These are phyloP conservation scores for Helicoverpa zea DNA, from an alignment of 1,140 invertebrate genomes.

Conservation along the genomic window DNA sequence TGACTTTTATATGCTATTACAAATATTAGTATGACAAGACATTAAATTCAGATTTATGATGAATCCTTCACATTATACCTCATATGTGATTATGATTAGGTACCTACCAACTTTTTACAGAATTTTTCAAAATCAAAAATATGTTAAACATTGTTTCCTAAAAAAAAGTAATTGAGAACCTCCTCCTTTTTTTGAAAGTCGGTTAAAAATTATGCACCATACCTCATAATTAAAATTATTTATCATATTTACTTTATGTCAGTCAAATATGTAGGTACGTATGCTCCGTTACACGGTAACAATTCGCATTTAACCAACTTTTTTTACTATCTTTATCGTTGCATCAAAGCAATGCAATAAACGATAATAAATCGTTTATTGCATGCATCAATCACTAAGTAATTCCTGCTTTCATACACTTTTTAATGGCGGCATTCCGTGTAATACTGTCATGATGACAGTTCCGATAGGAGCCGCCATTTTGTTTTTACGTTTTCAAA, in stretches of 20 bases:
- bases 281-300: no score
- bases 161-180: no score
- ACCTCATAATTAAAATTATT: no score
- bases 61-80: background rate
- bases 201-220: no score
- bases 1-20: constrained; percentile 10
- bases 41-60: background rate
- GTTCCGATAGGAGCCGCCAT: background rate
- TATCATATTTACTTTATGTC: no score
- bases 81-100: background rate
- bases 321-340: background rate
- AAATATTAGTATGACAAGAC: background rate
- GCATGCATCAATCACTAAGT: background rate
- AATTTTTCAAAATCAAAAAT: no score
- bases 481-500: background rate
- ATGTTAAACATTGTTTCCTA: no score
- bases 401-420: background rate
- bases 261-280: no score
- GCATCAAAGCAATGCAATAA: background rate
- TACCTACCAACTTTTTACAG: no score
- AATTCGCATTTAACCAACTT: no score
- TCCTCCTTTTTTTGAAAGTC: no score
- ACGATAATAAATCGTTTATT: background rate
- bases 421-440: constrained; percentile 11
- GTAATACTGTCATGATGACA: constrained; percentile 3